Evolutionary conservation across 2,888 invertebrate species (phyloP).

Genomic region (Blastobasis lacticolella): DNA sequence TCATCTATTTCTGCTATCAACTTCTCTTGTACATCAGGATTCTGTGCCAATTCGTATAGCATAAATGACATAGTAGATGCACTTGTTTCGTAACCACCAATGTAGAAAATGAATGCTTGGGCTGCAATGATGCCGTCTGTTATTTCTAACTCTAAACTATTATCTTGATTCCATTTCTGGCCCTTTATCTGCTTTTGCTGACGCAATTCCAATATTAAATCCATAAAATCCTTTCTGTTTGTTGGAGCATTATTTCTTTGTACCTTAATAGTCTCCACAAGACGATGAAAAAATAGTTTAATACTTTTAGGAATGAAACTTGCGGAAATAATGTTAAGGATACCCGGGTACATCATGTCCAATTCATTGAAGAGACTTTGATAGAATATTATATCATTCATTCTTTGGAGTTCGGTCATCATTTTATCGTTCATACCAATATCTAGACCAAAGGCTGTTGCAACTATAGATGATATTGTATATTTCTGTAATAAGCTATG

Average conservation of each 20-base stretch:
- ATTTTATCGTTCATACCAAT: conserved; percentile 16
- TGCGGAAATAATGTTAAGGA: background rate
- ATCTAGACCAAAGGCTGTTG: conserved; percentile 35
- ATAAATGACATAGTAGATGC: conserved; percentile 39
- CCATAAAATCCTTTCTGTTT: conserved; percentile 39
- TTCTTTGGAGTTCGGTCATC: background rate
- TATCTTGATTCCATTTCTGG: conserved; percentile 12
- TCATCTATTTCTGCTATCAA: conserved; percentile 34
- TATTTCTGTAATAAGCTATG: conserved; percentile 26
- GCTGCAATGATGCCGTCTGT: conserved; percentile 28
- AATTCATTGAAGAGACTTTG: background rate
- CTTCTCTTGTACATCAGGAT: conserved; percentile 38
- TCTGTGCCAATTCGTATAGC: conserved; percentile 38
- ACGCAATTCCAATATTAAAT: conserved; percentile 35
- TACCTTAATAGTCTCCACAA: conserved; percentile 23
- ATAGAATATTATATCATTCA: background rate
- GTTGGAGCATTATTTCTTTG: conserved; percentile 31
- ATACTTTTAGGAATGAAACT: too few relatives aligned
- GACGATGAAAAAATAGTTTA: conserved; percentile 16
- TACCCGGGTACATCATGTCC: background rate
- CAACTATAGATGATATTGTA: conserved; percentile 31
- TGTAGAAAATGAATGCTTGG: conserved; percentile 38
- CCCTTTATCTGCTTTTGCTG: conserved; percentile 23
- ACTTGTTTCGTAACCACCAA: conserved; percentile 54
- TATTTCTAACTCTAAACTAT: conserved; percentile 17